phyloP scores from a whole-genome alignment of 2,113 vertebrate genomes.

The human (Homo sapiens) region DNA sequence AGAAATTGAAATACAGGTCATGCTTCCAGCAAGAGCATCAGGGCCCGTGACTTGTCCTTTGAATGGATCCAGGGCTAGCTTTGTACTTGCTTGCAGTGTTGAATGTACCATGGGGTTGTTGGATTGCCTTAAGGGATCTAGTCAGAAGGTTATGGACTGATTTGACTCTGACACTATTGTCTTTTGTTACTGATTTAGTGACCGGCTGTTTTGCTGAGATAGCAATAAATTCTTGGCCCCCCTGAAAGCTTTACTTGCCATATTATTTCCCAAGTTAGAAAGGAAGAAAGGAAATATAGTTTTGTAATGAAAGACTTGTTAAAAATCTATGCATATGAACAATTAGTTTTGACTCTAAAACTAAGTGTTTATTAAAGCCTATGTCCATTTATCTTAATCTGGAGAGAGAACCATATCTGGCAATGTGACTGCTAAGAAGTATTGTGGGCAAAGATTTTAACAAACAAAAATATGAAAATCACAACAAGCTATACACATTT shows the following conservation, averaged over 20 bases:
- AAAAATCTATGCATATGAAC: background rate
- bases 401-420: background rate
- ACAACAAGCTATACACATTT: background rate
- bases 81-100: constrained; percentile 1
- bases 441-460: background rate
- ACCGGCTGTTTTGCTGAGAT: constrained; percentile 39
- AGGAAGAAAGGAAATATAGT: background rate
- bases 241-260: background rate
- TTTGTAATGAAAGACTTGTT: background rate
- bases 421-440: background rate
- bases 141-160: constrained; percentile 67
- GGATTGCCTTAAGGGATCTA: constrained; percentile 56
- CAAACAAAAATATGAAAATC: background rate
- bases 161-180: constrained; percentile 55
- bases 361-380: background rate
- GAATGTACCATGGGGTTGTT: background rate
- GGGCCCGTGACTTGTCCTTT: constrained; percentile 68
- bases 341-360: background rate
- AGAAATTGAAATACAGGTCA: constrained; percentile 80
- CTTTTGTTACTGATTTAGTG: constrained; percentile 71
- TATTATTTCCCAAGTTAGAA: background rate
- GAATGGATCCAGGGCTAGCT: constrained; percentile 70
- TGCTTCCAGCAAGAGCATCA: constrained; percentile 72
- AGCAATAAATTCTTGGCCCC: constrained; percentile 8
- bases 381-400: background rate